Evolutionary conservation across 1,140 invertebrate genomes (phyloP).

Genomic region (Drosophila repleta): DNA sequence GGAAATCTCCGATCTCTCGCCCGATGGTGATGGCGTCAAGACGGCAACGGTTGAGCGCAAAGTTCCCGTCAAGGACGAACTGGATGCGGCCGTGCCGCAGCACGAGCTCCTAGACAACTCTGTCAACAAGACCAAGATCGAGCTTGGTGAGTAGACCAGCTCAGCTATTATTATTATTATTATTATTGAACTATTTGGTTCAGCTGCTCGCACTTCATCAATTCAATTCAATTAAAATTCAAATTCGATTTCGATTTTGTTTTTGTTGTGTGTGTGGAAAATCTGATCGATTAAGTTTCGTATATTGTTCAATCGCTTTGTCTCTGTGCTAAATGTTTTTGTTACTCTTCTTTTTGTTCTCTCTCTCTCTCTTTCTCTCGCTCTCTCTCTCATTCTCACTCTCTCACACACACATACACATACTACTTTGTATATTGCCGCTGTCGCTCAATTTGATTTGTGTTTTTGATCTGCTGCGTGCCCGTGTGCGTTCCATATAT

Average conservation of each 20-base stretch:
- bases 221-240: slow-evolving; percentile 1
- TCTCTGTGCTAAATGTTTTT: slow-evolving; percentile 64
- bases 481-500: slow-evolving; percentile 44
- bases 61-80: slow-evolving; percentile 90
- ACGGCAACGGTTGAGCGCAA: slow-evolving; percentile 91
- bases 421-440: slow-evolving; percentile 31
- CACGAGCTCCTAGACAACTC: slow-evolving; percentile 94
- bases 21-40: slow-evolving; percentile 88
- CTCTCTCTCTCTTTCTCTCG: slow-evolving; percentile 44
- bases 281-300: slow-evolving; percentile 5
- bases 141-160: slow-evolving; percentile 87
- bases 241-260: not conserved
- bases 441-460: slow-evolving; percentile 43
- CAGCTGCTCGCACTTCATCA: slow-evolving; percentile 36
- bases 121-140: slow-evolving; percentile 94
- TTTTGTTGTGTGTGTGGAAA: slow-evolving; percentile 17
- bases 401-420: not conserved
- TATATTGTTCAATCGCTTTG: slow-evolving; percentile 29
- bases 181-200: too few relatives aligned
- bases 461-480: slow-evolving; percentile 59
- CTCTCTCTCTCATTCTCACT: slow-evolving; percentile 42
- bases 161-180: too few relatives aligned
- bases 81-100: slow-evolving; percentile 93
- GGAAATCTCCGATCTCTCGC: slow-evolving; percentile 89
- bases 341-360: slow-evolving; percentile 58